Conservation (phyloP, 1,140 invertebrate species). For the Centruroides sculpturatus region DNA sequence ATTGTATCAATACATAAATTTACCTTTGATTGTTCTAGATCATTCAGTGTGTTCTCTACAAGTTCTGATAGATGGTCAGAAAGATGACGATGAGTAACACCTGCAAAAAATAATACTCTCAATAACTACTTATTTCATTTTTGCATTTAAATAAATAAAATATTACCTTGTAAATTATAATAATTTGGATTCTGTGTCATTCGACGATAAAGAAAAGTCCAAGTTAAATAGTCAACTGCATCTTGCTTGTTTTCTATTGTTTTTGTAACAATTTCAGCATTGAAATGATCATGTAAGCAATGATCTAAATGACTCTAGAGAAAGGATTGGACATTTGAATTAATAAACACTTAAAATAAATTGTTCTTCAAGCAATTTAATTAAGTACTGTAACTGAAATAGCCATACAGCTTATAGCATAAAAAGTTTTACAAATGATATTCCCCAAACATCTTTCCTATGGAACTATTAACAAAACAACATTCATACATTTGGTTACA, state of each 20-base stretch:
- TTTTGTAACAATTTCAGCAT: slow-evolving; percentile 98
- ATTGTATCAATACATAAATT: too few species aligned
- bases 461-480: too few species aligned
- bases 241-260: slow-evolving; percentile 99
- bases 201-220: slow-evolving; percentile 94
- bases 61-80: slow-evolving; percentile 97
- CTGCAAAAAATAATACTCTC: too few species aligned
- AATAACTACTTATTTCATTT: too few species aligned
- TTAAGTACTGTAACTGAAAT: too few species aligned
- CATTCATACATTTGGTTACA: too few species aligned
- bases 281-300: slow-evolving; percentile 96
- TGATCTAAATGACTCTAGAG: slow-evolving; percentile 83
- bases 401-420: too few species aligned
- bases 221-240: slow-evolving; percentile 97
- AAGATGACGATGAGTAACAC: slow-evolving; percentile 83
- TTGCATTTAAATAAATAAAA: slow-evolving; percentile 27
- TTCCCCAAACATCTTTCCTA: too few species aligned
- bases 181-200: slow-evolving; percentile 99
- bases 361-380: too few species aligned
- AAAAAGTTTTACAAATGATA: too few species aligned
- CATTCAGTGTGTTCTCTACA: slow-evolving; percentile 87
- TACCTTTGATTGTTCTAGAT: slow-evolving; percentile 84
- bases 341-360: background rate
- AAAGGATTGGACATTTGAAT: slow-evolving; percentile 2
- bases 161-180: slow-evolving; percentile 72